Evolutionary conservation across 2,888 invertebrate genomes (phyloP).

Genomic region (Melolontha melolontha): DNA sequence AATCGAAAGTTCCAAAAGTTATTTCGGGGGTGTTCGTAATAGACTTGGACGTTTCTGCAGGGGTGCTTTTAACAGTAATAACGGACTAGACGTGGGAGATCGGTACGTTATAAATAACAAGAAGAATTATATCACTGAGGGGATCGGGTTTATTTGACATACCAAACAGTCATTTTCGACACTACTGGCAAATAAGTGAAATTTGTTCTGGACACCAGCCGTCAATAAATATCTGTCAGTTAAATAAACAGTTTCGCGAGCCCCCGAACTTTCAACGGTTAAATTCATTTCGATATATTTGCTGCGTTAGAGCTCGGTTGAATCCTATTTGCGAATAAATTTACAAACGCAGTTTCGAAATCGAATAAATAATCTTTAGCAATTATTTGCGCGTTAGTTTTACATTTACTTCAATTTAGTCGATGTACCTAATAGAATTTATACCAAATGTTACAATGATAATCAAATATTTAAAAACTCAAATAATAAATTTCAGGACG

Average conservation of each 20-base stretch:
- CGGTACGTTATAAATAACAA: slow-evolving; percentile 40
- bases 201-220: slow-evolving; percentile 53
- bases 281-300: slow-evolving; percentile 34
- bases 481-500: too few species aligned
- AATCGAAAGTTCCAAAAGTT: slow-evolving; percentile 30
- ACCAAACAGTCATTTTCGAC: slow-evolving; percentile 52
- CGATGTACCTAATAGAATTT: too few species aligned
- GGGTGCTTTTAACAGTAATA: slow-evolving; percentile 26
- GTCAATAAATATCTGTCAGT: slow-evolving; percentile 57
- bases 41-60: slow-evolving; percentile 30
- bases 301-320: slow-evolving; percentile 18
- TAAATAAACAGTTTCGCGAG: slow-evolving; percentile 40
- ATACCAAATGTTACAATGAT: too few species aligned
- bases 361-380: slow-evolving; percentile 23
- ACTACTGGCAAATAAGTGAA: slow-evolving; percentile 57
- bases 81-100: slow-evolving; percentile 24
- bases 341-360: slow-evolving; percentile 14
- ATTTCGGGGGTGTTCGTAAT: slow-evolving; percentile 28
- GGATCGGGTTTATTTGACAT: slow-evolving; percentile 51
- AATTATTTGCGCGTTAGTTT: slow-evolving; percentile 13
- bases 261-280: slow-evolving; percentile 24
- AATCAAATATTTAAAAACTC: too few species aligned
- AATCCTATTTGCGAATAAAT: slow-evolving; percentile 27
- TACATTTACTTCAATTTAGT: too few species aligned
- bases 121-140: slow-evolving; percentile 37